Conservation (phyloP, 2,888 invertebrate genomes). For the Leucophenga maculata region DNA sequence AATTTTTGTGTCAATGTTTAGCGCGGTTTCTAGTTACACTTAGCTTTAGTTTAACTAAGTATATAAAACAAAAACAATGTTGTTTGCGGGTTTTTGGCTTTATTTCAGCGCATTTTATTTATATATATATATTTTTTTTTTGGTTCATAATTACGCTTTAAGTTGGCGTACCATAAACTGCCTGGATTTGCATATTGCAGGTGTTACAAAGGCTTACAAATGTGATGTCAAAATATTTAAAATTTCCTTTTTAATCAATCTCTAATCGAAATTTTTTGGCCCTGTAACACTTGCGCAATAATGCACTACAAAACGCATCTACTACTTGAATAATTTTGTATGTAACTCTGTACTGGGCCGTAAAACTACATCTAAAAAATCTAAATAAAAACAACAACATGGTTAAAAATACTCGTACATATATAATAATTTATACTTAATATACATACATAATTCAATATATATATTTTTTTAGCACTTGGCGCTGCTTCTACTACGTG, state of each 20-base stretch:
- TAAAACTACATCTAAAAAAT: slow-evolving; percentile 26
- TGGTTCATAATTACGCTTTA: slow-evolving; percentile 18
- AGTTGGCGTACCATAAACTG: slow-evolving; percentile 16
- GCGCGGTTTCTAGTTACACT: too few species aligned
- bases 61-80: too few species aligned
- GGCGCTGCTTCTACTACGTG: slow-evolving; percentile 26
- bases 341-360: slow-evolving; percentile 12
- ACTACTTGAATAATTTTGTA: slow-evolving; percentile 12
- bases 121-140: background rate
- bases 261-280: too few species aligned
- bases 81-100: slow-evolving; percentile 15
- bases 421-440: background rate
- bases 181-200: slow-evolving; percentile 4
- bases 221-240: background rate
- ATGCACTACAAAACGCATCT: slow-evolving; percentile 11
- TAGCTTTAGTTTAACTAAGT: too few species aligned
- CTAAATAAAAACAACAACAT: background rate
- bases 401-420: background rate
- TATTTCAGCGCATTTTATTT: slow-evolving; percentile 8
- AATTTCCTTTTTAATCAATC: too few species aligned
- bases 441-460: too few species aligned
- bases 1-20: background rate
- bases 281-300: background rate
- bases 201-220: background rate
- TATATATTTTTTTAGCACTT: slow-evolving; percentile 23